Evolutionary conservation across 2,113 vertebrate species (phyloP), one percentile per base, ranked within the genome.

Genomic region (Tachycineta bicolor): DNA sequence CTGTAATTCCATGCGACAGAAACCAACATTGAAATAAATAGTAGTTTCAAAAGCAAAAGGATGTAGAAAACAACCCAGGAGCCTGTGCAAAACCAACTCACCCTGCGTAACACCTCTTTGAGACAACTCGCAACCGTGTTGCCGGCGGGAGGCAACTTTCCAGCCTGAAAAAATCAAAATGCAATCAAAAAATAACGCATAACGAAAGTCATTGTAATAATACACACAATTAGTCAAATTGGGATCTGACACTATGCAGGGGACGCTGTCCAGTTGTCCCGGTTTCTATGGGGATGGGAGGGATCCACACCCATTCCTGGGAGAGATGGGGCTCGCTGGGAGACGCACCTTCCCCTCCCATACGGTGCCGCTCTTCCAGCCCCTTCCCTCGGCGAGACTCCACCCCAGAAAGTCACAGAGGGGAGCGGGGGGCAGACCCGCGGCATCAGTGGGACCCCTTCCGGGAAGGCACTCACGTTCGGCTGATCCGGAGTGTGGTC

Each of bases 81-180:
- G 41, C 4, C 1, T 10, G 25, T 76, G 24, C 17, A 73, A 56
- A 90, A 21, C 12, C 79, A 39, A 93, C 98, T 98, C 89, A 99
- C 98, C 97, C 95, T 96, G 33, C 97, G 96, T 34, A 96, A 76
- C 49, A 96, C 92, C 83, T 98, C 98, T 64, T 96, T 90, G n/a
- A 99, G 95, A 86, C 98, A 99, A 41, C 17, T 46, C 26, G 93
- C 82, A 31, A 92, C 96, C 4, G 89, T 95, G 55, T 97, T 90
- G 50, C 98, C 98, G n/a, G n/a, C 4, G 4, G 97, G 98, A 71
- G 67, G 33, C 49, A 75, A 23, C 96, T 98, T 98, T 33, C 98
- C 99, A 50, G 98, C 99, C 99, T 99, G 77, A 67, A 53, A 37
- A 37, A 37, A 37, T 37, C 37, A 37, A 37, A 84, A 70, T 2